Evolutionary conservation across 2,888 invertebrate genomes (phyloP), one percentile per base, ranked within the genome.

Genomic region (Eupithecia pulchellata): DNA sequence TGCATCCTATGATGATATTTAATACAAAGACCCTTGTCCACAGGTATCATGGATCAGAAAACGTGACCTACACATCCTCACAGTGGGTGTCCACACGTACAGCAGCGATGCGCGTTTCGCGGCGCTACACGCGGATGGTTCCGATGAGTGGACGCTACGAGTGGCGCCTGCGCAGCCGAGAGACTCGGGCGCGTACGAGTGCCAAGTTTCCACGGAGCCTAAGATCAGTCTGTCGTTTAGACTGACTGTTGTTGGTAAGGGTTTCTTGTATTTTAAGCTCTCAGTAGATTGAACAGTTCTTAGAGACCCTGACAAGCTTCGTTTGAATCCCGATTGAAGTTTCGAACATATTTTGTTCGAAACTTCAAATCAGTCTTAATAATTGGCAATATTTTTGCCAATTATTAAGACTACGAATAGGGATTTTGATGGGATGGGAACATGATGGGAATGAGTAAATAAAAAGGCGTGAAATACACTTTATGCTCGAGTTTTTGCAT

Each of bases 201-300:
- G 98, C 88, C 98, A 98, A 95, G 97, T 98, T 77, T 97, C 97
- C 82, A 98, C 98, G 29, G 98, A 98, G 87, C 98, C 98, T 71
- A 98, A 98, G 94, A 97, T 97, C 91, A 98, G 98, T 87, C 80
- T 92, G 66, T 91, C 96, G 30, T 97, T 96, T 87, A 95, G 96
- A 79, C 95, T 97, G 74, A 97, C 95, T 82, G 97, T 97, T 82
- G 96, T 97, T 76, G 97, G 97, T 97, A 85, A 95, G 97, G 95
- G 67, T 58, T 4, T 20, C 20, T 42, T n/a, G 42, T n/a, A n/a
- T n/a, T 6, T 1, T n/a, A 8, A 42, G 20, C 20, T 20, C 11
- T n/a, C 25, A 4, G 20, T 4, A 47, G 52, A 25, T 25, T 11
- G 11, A 13, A 20, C 52, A 25, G 52, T 52, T 52, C 47, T 20